Evolutionary conservation across 2,797 vertebrate species (phyloP).

Genomic region (Siniperca scherzeri): DNA sequence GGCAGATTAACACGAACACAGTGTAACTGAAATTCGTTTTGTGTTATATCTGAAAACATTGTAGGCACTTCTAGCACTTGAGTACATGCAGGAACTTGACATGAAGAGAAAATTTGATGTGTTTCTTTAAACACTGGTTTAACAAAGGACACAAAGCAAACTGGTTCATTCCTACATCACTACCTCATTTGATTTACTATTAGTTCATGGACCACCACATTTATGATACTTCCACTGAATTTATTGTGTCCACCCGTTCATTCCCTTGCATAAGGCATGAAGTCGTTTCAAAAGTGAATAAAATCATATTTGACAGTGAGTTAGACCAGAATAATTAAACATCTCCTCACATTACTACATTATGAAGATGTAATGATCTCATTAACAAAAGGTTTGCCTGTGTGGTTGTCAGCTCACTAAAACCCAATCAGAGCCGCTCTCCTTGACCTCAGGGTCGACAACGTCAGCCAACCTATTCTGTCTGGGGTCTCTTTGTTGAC

Average conservation of each 20-base stretch:
- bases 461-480: background rate
- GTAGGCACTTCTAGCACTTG: background rate
- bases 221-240: background rate
- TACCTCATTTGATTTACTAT: background rate
- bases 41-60: background rate
- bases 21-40: background rate
- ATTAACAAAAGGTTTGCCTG: constrained; percentile 55
- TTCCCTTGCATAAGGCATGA: background rate
- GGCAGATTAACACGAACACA: too few relatives aligned
- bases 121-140: background rate
- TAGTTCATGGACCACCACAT: background rate
- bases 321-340: constrained; percentile 71
- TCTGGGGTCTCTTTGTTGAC: constrained; percentile 10
- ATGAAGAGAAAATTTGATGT: too few relatives aligned
- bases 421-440: constrained; percentile 42
- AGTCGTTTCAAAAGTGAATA: constrained; percentile 47
- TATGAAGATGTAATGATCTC: constrained; percentile 64
- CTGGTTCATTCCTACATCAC: background rate
- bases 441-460: constrained; percentile 33
- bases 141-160: too few relatives aligned
- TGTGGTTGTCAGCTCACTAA: constrained; percentile 2
- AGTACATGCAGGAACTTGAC: background rate
- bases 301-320: constrained; percentile 69
- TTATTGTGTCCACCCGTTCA: background rate
- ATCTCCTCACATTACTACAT: constrained; percentile 63